Evolutionary conservation across 2,797 vertebrate genomes (phyloP), one percentile per base, ranked within the genome.

Genomic region (Tenualosa thibaudeaui): DNA sequence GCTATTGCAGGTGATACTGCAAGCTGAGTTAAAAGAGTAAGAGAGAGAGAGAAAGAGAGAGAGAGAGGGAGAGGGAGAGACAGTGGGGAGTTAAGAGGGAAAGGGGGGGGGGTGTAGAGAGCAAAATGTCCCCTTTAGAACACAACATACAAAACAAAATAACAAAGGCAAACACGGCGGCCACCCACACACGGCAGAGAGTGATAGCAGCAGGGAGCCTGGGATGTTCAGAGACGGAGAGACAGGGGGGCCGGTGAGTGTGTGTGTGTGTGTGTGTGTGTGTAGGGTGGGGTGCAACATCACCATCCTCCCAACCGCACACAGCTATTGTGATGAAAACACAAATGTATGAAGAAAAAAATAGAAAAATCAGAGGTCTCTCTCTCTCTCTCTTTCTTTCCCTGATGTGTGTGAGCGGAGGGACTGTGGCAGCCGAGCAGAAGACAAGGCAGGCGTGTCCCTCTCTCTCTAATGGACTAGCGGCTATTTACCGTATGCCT

Each of bases 1-100:
- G 83, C 84, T 89, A 91, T 86, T 89, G 82, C 87, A 84, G 90
- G 91, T 84, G 89, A 88, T 82, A 75, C 68, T 75, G 68, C 68
- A 75, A 75, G 68, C 68, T 75, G 68, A 75, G 68, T 75, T 75
- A 75, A 75, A 75, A 75, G 37, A 75, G 68, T n/a, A 6, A 24
- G 22, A 62, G 22, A 19, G 58, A 19, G n/a, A 62, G 62, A 31
- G 26, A 68, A 24, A 2, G 62, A 13, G 51, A 13, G 46, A 7
- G 46, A 40, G 24, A 71, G 65, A 17, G 12, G 17, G 65, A 37
- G 12, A 71, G 31, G 15, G 26, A 71, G 26, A 37, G 31, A 40
- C 12, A 75, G 31, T 58, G 5, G 56, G 12, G 51, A 53, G 51
- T 53, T 53, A 53, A 26, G 9, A 26, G 24, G 31, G 62, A 65